These are phyloP conservation scores for Lamproptera curius DNA, from an alignment of 2,888 invertebrate species.

Conservation along the genomic window DNA sequence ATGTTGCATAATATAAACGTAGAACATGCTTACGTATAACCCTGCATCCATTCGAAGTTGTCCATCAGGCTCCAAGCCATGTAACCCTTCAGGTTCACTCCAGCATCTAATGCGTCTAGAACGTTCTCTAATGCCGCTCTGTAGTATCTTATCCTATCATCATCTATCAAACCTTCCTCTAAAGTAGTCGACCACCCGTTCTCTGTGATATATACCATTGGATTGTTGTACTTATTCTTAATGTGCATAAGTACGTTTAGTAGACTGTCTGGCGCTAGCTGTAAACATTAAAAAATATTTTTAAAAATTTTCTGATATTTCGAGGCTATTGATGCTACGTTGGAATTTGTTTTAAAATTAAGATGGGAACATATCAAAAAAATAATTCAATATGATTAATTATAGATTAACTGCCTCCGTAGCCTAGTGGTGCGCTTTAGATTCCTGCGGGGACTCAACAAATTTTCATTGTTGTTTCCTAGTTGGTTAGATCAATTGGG, in stretches of 20 bases:
- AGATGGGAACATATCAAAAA: no score
- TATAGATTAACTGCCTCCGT: no score
- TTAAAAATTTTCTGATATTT: no score
- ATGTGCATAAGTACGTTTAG: conserved; percentile 71
- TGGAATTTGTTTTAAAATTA: no score
- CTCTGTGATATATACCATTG: conserved; percentile 78
- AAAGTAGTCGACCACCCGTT: conserved; percentile 73
- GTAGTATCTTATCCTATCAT: conserved; percentile 59
- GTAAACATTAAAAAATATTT: no score
- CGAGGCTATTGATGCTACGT: no score
- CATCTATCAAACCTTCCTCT: conserved; percentile 52
- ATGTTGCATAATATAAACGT: no score
- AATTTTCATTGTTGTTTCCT: no score
- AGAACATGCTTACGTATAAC: conserved; percentile 65
- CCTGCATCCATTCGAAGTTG: conserved; percentile 80
- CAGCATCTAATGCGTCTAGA: conserved; percentile 60
- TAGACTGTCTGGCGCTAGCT: conserved; percentile 78
- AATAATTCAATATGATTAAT: no score
- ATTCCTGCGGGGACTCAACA: no score
- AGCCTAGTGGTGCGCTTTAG: no score
- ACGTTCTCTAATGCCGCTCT: conserved; percentile 59
- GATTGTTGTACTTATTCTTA: conserved; percentile 65
- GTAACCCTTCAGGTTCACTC: conserved; percentile 71
- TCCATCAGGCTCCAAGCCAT: conserved; percentile 81
- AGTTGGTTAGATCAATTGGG: no score